These are phyloP conservation scores for Chelonus formosanus DNA, from an alignment of 2,888 invertebrate genomes.

Conservation along the genomic window DNA sequence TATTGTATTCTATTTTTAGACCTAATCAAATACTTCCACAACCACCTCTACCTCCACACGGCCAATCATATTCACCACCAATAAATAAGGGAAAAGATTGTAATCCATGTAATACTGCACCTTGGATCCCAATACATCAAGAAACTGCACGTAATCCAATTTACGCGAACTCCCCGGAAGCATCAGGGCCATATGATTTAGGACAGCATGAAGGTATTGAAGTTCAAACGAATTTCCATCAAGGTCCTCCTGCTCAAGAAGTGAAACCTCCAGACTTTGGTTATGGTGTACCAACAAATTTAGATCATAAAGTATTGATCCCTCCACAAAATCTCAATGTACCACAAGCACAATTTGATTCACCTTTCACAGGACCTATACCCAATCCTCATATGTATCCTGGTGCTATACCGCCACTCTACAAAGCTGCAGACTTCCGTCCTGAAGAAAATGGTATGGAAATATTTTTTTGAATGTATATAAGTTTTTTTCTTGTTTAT, in stretches of 20 bases:
- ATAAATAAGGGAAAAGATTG: constrained; percentile 70
- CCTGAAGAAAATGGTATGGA: not conserved
- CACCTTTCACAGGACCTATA: constrained; percentile 65
- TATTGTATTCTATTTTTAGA: not conserved
- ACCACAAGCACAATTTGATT: constrained; percentile 26
- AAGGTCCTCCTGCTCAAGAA: constrained; percentile 42
- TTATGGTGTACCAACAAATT: constrained; percentile 36
- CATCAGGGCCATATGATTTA: constrained; percentile 24
- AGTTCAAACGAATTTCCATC: constrained; percentile 26
- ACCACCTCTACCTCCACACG: constrained; percentile 40
- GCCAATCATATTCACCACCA: constrained; percentile 31
- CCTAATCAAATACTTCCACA: constrained; percentile 31
- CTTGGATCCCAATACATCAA: constrained; percentile 78
- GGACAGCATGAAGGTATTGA: constrained; percentile 25
- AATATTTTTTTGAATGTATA: too few relatives aligned
- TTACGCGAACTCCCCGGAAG: too few relatives aligned
- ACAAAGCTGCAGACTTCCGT: constrained; percentile 64
- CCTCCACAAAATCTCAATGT: constrained; percentile 35
- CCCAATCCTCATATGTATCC: constrained; percentile 74
- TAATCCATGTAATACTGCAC: constrained; percentile 80
- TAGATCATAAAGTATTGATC: constrained; percentile 26
- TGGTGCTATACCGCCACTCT: constrained; percentile 72
- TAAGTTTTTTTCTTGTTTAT: too few relatives aligned
- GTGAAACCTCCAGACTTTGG: constrained; percentile 46
- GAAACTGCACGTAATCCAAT: too few relatives aligned